phyloP scores from a whole-genome alignment of 2,113 vertebrate genomes.

The Glaucomys volans region DNA sequence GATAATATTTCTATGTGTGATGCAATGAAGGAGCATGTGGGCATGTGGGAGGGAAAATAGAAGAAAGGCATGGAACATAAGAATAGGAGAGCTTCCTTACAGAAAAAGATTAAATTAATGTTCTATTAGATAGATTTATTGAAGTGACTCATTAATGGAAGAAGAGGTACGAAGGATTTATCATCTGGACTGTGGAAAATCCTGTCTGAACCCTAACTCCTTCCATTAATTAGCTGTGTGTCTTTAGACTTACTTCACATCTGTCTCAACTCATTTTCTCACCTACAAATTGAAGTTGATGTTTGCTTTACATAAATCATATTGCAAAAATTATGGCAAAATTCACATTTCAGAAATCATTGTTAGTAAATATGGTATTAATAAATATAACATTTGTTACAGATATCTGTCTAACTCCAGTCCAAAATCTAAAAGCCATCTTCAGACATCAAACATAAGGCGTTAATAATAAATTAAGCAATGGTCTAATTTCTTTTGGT shows the following conservation, averaged over 20 bases:
- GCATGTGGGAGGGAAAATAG: not conserved
- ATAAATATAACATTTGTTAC: not conserved
- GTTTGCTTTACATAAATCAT: not conserved
- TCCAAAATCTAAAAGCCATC: not conserved
- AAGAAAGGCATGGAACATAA: not conserved
- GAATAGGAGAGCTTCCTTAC: not conserved
- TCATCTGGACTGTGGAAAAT: not conserved
- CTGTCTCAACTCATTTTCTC: slow-evolving; percentile 1
- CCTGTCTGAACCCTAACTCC: not conserved
- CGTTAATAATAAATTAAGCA: slow-evolving; percentile 56
- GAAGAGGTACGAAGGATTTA: not conserved
- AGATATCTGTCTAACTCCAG: not conserved
- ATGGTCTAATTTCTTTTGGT: not conserved
- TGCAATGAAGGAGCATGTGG: not conserved
- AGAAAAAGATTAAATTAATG: not conserved
- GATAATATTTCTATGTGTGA: not conserved
- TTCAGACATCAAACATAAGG: not conserved
- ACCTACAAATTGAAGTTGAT: not conserved
- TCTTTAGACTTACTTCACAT: not conserved
- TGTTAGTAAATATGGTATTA: not conserved
- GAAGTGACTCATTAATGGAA: not conserved
- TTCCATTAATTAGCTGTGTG: not conserved
- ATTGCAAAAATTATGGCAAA: not conserved
- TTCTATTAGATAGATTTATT: not conserved
- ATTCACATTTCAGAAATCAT: not conserved